phyloP scores from a whole-genome alignment of 2,113 vertebrate genomes.

The western clawed frog (Xenopus tropicalis) region UCB_Xtro_10.0 CM004448.2:30477501-30478000 shows the following conservation, averaged over 20 bases:
- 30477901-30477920: not conserved
- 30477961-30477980: not conserved
- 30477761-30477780: not conserved
- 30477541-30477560: too few species aligned
- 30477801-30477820: not conserved
- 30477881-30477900: not conserved
- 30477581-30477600: too few species aligned
- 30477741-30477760: not conserved
- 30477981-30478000: not conserved
- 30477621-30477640: too few species aligned
- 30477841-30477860: not conserved
- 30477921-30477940: not conserved
- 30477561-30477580: too few species aligned
- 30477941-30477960: not conserved
- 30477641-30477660: too few species aligned
- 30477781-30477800: not conserved
- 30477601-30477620: too few species aligned
- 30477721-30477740: too few species aligned
- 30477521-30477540: too few species aligned
- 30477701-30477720: too few species aligned
- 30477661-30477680: too few species aligned
- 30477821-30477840: not conserved
- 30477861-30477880: not conserved
- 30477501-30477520: too few species aligned
- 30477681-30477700: too few species aligned